Evolutionary conservation across 2,797 vertebrate genomes (phyloP).

Genomic region (Petrocephalus schoutedeni): DNA sequence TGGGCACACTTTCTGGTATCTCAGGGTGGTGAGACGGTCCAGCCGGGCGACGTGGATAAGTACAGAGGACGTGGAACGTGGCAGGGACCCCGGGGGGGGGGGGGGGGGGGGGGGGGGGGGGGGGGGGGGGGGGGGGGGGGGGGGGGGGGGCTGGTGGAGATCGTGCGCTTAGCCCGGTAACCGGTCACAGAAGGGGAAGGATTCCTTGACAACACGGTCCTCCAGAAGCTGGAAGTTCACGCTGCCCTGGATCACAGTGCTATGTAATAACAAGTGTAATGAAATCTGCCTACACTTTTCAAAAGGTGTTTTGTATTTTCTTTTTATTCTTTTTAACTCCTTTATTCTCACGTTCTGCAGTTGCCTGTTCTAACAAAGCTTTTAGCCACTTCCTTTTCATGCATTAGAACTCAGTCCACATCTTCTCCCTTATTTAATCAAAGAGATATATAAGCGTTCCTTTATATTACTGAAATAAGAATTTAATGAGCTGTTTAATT

Average conservation of each 20-base stretch:
- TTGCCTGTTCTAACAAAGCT: conserved; percentile 20
- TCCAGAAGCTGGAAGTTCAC: too few relatives aligned
- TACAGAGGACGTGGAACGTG: background rate
- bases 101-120: too few relatives aligned
- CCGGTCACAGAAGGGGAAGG: background rate
- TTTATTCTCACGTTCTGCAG: background rate
- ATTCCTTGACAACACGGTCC: background rate
- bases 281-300: background rate
- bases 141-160: too few relatives aligned
- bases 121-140: too few relatives aligned
- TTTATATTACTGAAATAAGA: conserved; percentile 59
- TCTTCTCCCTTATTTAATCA: conserved; percentile 49
- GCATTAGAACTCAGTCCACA: conserved; percentile 61
- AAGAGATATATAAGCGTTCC: conserved; percentile 32
- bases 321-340: background rate
- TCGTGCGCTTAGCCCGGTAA: background rate
- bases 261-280: background rate
- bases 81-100: background rate
- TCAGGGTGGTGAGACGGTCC: background rate
- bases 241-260: background rate
- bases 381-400: conserved; percentile 49
- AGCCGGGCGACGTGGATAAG: background rate
- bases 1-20: background rate
- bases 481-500: conserved; percentile 77
- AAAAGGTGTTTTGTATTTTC: background rate